Evolutionary conservation across 2,888 invertebrate species (phyloP), one percentile per base, ranked within the genome.

Genomic region (Plagodis pulveraria): DNA sequence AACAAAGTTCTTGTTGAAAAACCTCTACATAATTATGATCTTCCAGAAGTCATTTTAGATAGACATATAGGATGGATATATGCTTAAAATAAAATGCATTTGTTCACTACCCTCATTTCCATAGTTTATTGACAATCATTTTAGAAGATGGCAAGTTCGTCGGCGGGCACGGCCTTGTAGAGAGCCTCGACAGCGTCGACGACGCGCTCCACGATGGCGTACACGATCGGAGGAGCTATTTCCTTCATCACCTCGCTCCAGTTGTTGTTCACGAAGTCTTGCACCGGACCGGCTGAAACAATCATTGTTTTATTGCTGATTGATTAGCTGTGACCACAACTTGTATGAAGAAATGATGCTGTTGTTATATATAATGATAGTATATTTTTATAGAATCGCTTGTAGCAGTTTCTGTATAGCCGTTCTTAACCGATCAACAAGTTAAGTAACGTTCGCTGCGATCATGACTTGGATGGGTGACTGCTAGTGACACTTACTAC

Each of bases 201-300:
- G 0, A 86, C 83, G 1, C 76, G 70, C 0, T 72, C 58, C 0
- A 88, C 78, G 41, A 89, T 83, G 6, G 86, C 83, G 6, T 65
- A 58, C 0, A 89, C 84, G 35, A 91, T 82, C 0, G 90, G 89
- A 0, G 87, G 83, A 0, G 88, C 87, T 5, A 91, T 71, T 63
- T 91, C 91, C 9, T 74, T 62, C 87, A 91, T 89, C 48, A 91
- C 89, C 0, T 87, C 85, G 1, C 66, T 64, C 91, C 91, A 91
- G 68, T 83, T 85, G 2, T 48, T 59, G 67, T 91, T 91, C 6
- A 85, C 71, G 66, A 91, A 89, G 2, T 78, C 62, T 44, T 74
- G 58, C 0, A 91, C 82, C 2, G 91, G 86, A 0, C 73, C 76
- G 12, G 84, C 91, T 91, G 74, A 11, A 80, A 80, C 33, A 38